Evolutionary conservation across 2,888 invertebrate genomes (phyloP).

Genomic region (Clostera curtula): DNA sequence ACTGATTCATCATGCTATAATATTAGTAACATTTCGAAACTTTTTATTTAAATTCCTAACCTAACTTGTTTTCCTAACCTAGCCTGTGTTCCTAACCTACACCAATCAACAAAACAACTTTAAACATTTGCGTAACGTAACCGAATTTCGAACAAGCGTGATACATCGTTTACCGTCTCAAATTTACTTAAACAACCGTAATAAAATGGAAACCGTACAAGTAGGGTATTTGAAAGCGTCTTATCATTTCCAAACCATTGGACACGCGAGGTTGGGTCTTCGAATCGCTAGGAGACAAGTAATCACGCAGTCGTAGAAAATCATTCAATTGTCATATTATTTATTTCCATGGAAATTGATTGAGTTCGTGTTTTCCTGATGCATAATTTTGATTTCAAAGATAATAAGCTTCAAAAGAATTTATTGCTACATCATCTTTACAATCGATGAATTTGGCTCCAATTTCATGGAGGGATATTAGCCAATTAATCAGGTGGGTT

Average conservation of each 20-base stretch:
- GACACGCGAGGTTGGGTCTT: constrained; percentile 27
- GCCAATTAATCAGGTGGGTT: too few relatives aligned
- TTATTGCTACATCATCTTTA: too few relatives aligned
- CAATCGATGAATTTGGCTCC: too few relatives aligned
- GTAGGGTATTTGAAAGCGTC: constrained; percentile 39
- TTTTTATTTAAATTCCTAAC: too few relatives aligned
- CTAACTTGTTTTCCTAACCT: too few relatives aligned
- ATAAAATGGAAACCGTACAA: constrained; percentile 25
- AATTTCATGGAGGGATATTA: too few relatives aligned
- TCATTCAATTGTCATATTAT: constrained; percentile 37
- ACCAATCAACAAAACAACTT: too few relatives aligned
- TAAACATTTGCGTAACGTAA: not conserved
- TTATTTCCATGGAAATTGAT: constrained; percentile 29
- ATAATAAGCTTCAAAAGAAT: not conserved
- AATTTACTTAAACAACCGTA: constrained; percentile 18
- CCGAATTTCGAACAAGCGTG: not conserved
- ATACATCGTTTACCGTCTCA: constrained; percentile 14
- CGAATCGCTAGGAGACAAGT: constrained; percentile 36
- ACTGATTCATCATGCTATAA: too few relatives aligned
- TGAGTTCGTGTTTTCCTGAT: constrained; percentile 15
- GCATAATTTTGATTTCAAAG: constrained; percentile 1
- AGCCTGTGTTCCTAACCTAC: too few relatives aligned
- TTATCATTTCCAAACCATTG: constrained; percentile 55
- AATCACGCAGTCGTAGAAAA: constrained; percentile 39
- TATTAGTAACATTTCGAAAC: too few relatives aligned